Evolutionary conservation across 2,888 invertebrate species (phyloP), one percentile per base, ranked within the genome.

Genomic region (Melitaea athalia): DNA sequence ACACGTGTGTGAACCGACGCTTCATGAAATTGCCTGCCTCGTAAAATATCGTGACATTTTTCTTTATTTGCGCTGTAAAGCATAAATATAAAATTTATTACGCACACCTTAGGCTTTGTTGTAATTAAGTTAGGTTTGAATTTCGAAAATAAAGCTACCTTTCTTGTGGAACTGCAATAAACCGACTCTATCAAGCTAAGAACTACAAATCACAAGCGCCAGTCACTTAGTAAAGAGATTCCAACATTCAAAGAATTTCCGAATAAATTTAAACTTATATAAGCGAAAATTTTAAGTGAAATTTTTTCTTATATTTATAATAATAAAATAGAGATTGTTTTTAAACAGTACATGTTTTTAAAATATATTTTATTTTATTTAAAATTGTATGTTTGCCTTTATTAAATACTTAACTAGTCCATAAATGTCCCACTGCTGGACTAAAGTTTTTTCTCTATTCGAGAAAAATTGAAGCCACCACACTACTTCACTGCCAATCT

Each of bases 21-120:
- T 71, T 71, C 68, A 63, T 72, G 68, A 76, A 77, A 77, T 77
- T 78, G 76, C 75, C 72, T 71, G 72, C 72, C 72, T 74, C 71
- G 73, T 76, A 76, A 76, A 75, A 74, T 75, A 75, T 72, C 69
- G 70, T 67, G 69, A 71, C 73, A 68, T 70, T 66, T 59, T 66
- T 71, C 66, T 69, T 69, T 65, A 66, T 69, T 70, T 66, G 52
- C 43, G 50, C 42, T 69, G 63, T 71, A 68, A 68, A 69, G 33
- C 59, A 65, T 73, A 65, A 70, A 69, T 70, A 67, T 69, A 68
- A 71, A 72, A 72, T 71, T 68, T 72, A 64, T 64, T 62, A 71
- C 57, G 63, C 59, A 69, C 59, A 68, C 59, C 53, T 64, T 62
- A 59, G 31, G 43, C 45, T 11, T 15, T 64, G 49, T 53, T 49